These are phyloP conservation scores for Grapholita molesta DNA, from an alignment of 1,140 invertebrate species.

Conservation along the genomic window DNA sequence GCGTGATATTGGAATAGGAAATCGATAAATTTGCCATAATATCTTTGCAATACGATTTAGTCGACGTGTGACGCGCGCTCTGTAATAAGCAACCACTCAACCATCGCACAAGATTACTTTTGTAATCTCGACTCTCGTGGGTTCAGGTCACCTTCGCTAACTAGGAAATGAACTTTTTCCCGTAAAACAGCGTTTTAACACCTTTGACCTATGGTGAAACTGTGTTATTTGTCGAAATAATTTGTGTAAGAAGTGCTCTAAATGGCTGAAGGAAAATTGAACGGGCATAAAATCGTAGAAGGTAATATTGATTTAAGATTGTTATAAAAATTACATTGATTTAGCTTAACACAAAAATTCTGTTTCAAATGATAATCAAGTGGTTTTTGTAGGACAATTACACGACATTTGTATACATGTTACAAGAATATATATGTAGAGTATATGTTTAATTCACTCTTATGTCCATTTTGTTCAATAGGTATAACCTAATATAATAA, in stretches of 20 bases:
- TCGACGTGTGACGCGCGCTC: background rate
- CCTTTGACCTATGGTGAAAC: background rate
- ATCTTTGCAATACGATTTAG: background rate
- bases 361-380: too few relatives aligned
- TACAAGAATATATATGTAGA: too few relatives aligned
- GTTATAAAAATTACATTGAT: background rate
- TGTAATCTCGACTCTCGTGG: background rate
- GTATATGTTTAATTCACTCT: too few relatives aligned
- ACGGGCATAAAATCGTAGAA: slow-evolving; percentile 43
- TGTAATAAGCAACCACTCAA: background rate
- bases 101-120: background rate
- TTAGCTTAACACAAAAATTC: too few relatives aligned
- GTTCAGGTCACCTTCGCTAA: background rate
- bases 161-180: background rate
- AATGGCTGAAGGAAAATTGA: slow-evolving; percentile 34
- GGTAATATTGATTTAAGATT: slow-evolving; percentile 27
- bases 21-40: background rate
- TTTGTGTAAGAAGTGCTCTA: background rate
- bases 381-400: too few relatives aligned
- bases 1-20: background rate
- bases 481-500: too few relatives aligned
- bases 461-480: too few relatives aligned
- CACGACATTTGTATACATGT: too few relatives aligned
- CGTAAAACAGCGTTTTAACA: background rate
- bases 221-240: slow-evolving; percentile 4